Percentiles rank a stretch among this genome's conserved stretches.
Evolutionary conservation across 2,113 vertebrate species (phyloP).

Genomic region (Conger conger): DNA sequence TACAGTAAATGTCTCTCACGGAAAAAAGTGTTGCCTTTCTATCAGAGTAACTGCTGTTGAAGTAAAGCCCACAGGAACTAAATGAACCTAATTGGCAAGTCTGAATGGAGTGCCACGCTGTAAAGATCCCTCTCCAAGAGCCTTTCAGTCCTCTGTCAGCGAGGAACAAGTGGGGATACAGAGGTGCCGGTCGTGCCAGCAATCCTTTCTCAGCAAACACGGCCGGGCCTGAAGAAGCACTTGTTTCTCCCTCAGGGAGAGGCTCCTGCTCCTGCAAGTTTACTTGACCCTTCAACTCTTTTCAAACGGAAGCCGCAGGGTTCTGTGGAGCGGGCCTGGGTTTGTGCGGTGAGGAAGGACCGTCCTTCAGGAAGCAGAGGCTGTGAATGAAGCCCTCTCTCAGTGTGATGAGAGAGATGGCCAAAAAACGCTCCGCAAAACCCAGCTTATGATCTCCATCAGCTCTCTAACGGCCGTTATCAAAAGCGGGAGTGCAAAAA

Average conservation of each 20-base stretch:
- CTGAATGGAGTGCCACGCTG: conserved; percentile 42
- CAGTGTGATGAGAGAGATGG: conserved; percentile 9
- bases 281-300: conserved; percentile 71
- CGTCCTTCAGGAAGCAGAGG: conserved; percentile 57
- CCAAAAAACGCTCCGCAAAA: background rate
- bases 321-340: conserved; percentile 59
- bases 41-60: conserved; percentile 32
- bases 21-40: conserved; percentile 9
- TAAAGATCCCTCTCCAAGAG: conserved; percentile 48
- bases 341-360: conserved; percentile 57
- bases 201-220: conserved; percentile 57
- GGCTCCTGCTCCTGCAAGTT: conserved; percentile 61
- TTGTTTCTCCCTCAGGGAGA: conserved; percentile 60
- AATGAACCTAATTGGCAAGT: conserved; percentile 35
- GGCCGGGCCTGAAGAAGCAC: conserved; percentile 55
- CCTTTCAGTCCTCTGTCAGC: conserved; percentile 45
- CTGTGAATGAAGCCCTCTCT: conserved; percentile 52
- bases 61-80: conserved; percentile 10
- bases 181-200: conserved; percentile 64
- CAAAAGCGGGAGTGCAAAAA: conserved; percentile 46
- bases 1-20: background rate
- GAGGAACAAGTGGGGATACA: conserved; percentile 44
- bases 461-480: conserved; percentile 51
- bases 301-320: conserved; percentile 59
- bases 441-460: conserved; percentile 57